These are phyloP conservation scores for Lindbergichthys nudifrons DNA, from an alignment of 2,797 vertebrate genomes.

Conservation along the genomic window DNA sequence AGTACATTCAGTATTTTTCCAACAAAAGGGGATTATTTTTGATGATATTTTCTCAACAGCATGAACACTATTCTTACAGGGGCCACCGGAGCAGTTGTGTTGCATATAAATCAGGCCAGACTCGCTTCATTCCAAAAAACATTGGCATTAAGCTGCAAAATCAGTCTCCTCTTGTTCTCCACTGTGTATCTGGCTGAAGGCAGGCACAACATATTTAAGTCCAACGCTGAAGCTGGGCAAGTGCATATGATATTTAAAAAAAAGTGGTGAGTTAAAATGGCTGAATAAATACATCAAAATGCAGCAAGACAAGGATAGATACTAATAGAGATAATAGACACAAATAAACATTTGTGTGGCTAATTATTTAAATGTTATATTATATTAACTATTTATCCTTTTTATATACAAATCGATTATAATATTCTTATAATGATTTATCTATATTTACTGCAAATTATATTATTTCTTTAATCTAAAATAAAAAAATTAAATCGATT, in stretches of 20 bases:
- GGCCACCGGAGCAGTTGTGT: not conserved
- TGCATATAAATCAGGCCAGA: not conserved
- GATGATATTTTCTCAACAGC: not conserved
- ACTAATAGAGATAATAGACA: too few species aligned
- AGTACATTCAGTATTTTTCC: too few species aligned
- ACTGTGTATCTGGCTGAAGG: not conserved
- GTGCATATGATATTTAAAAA: not conserved
- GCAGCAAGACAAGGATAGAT: not conserved
- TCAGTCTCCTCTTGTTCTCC: not conserved
- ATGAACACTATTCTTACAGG: not conserved
- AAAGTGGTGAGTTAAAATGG: not conserved
- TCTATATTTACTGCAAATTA: too few species aligned
- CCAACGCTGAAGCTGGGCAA: not conserved
- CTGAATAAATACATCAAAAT: not conserved
- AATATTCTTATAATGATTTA: too few species aligned
- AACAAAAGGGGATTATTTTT: not conserved
- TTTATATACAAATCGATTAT: too few species aligned
- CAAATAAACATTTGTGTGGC: too few species aligned
- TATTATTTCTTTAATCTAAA: too few species aligned
- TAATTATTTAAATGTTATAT: too few species aligned
- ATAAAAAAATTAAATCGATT: too few species aligned
- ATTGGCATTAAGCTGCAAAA: not conserved
- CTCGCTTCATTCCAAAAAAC: not conserved
- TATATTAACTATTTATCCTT: too few species aligned
- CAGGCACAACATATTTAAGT: not conserved